These are phyloP conservation scores for Drosophila ustulata DNA, from an alignment of 2,888 invertebrate species.

Conservation along the genomic window DNA sequence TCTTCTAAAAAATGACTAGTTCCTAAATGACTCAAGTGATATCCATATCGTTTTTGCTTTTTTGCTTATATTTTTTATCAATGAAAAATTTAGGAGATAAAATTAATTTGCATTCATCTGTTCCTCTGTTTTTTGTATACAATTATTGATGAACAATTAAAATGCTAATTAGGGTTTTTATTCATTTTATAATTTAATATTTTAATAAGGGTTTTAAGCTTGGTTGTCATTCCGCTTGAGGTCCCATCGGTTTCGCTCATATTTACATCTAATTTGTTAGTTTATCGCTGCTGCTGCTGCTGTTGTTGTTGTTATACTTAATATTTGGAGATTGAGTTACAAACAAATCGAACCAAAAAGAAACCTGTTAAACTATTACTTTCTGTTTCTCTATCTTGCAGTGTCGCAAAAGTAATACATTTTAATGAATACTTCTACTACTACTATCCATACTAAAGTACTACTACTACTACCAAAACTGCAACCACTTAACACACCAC, in stretches of 20 bases:
- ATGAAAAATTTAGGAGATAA: neutral
- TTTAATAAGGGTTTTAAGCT: neutral
- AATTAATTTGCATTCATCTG: neutral
- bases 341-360: slow-evolving; percentile 19
- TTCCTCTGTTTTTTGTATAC: neutral
- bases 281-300: slow-evolving; percentile 35
- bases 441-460: slow-evolving; percentile 64
- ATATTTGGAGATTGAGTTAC: slow-evolving; percentile 6
- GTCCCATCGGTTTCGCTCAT: neutral
- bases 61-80: neutral
- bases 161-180: neutral
- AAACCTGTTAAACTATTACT: slow-evolving; percentile 65
- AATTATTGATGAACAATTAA: neutral
- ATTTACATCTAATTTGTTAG: neutral
- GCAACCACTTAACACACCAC: slow-evolving; percentile 64
- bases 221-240: neutral
- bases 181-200: neutral
- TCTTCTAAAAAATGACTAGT: neutral
- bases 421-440: slow-evolving; percentile 61
- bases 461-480: slow-evolving; percentile 57
- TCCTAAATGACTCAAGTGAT: neutral
- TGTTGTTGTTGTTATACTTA: slow-evolving; percentile 17
- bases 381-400: slow-evolving; percentile 83
- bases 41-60: neutral
- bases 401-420: slow-evolving; percentile 82